phyloP scores from a whole-genome alignment of 2,888 invertebrate genomes.

The Machimus atricapillus region DNA sequence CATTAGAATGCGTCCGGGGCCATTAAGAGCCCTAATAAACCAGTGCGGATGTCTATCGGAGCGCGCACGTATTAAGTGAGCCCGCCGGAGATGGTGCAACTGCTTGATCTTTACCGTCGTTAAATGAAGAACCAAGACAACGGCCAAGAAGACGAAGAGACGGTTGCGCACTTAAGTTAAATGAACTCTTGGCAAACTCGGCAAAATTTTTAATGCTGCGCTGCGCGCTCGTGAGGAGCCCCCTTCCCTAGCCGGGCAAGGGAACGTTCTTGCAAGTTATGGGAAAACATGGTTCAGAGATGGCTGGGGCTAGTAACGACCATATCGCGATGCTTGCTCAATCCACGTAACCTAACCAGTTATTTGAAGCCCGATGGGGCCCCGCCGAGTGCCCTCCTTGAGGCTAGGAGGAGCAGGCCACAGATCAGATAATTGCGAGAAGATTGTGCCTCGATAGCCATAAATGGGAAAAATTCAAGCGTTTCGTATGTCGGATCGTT shows the following conservation, averaged over 20 bases:
- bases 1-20: constrained; percentile 5
- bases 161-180: background rate
- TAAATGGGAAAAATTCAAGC: constrained; percentile 10
- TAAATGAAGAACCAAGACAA: background rate
- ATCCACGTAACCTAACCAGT: background rate
- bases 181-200: background rate
- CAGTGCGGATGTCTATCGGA: background rate
- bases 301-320: background rate
- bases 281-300: background rate
- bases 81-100: background rate
- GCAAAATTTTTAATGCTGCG: background rate
- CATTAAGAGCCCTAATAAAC: background rate
- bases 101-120: constrained; percentile 13
- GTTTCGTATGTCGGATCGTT: background rate
- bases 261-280: background rate
- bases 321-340: background rate
- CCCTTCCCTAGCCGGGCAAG: background rate
- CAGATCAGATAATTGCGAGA: constrained; percentile 3
- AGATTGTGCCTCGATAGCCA: constrained; percentile 9
- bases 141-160: background rate
- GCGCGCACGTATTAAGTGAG: background rate
- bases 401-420: background rate
- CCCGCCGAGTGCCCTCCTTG: background rate
- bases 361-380: background rate
- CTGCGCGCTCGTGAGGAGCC: background rate